phyloP scores from a whole-genome alignment of 2,888 invertebrate genomes.

The Orchestes rusci region DNA sequence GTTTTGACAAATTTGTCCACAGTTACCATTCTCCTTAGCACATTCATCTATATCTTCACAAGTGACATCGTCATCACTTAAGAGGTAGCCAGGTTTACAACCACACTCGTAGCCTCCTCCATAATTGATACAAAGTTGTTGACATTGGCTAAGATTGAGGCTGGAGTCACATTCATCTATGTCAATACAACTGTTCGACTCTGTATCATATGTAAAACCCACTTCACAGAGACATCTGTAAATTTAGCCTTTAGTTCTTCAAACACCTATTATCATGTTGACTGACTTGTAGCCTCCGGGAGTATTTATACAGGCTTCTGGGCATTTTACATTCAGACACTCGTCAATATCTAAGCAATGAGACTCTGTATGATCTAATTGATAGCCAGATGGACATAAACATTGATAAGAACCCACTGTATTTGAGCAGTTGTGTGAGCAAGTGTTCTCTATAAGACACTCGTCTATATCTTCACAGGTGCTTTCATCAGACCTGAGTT shows the following conservation, averaged over 20 bases:
- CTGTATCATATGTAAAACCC: slow-evolving; percentile 47
- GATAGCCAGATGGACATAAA: slow-evolving; percentile 48
- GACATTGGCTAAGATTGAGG: slow-evolving; percentile 36
- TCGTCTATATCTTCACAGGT: slow-evolving; percentile 44
- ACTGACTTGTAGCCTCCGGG: slow-evolving; percentile 44
- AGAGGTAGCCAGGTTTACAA: slow-evolving; percentile 44
- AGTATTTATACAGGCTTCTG: slow-evolving; percentile 49
- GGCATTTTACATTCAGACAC: slow-evolving; percentile 43
- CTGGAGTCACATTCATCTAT: slow-evolving; percentile 36
- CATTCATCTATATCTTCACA: slow-evolving; percentile 43
- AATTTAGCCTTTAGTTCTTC: too few relatives aligned
- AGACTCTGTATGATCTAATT: slow-evolving; percentile 35
- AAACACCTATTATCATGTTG: too few relatives aligned
- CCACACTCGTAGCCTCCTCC: slow-evolving; percentile 41
- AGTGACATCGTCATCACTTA: slow-evolving; percentile 41
- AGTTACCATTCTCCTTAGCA: slow-evolving; percentile 40
- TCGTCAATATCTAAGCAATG: slow-evolving; percentile 41
- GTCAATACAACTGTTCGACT: slow-evolving; percentile 46
- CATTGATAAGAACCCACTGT: slow-evolving; percentile 51
- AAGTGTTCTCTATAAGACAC: slow-evolving; percentile 40
- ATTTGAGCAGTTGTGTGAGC: slow-evolving; percentile 50
- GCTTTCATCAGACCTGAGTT: slow-evolving; percentile 36
- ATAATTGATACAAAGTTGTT: slow-evolving; percentile 33
- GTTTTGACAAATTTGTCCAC: slow-evolving; percentile 51
- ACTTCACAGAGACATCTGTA: slow-evolving; percentile 48